Conservation (phyloP, 2,888 invertebrate genomes). For the Idaea biselata region DNA sequence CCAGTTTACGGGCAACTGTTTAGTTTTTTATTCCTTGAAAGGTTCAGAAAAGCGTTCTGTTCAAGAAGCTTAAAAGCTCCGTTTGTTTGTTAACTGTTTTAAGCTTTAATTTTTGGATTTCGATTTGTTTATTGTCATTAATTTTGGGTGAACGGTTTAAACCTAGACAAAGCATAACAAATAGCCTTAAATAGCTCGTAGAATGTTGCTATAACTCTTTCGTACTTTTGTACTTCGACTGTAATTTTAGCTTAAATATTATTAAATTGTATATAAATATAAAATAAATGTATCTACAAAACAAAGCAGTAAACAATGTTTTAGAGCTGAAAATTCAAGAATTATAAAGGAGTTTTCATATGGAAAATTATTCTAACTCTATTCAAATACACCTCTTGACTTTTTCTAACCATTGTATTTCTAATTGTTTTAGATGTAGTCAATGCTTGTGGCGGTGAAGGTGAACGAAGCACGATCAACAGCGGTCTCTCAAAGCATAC, state of each 20-base stretch:
- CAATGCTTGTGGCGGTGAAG: slow-evolving; percentile 93
- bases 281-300: too few species aligned
- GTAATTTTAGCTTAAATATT: too few species aligned
- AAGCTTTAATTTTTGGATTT: slow-evolving; percentile 14
- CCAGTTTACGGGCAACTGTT: slow-evolving; percentile 2
- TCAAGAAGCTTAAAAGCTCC: background rate
- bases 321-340: too few species aligned
- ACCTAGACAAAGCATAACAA: too few species aligned
- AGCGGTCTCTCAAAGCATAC: slow-evolving; percentile 80
- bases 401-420: slow-evolving; percentile 51
- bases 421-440: slow-evolving; percentile 90
- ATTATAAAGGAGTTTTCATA: too few species aligned
- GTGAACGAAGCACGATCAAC: slow-evolving; percentile 83
- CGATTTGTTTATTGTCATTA: slow-evolving; percentile 10
- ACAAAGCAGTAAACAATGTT: too few species aligned
- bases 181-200: too few species aligned
- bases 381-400: background rate
- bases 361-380: too few species aligned
- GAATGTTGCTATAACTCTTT: too few species aligned
- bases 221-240: too few species aligned
- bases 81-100: slow-evolving; percentile 4
- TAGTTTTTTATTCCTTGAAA: slow-evolving; percentile 1
- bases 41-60: background rate
- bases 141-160: too few species aligned
- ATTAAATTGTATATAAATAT: too few species aligned